Base-by-base conservation (phyloP, 2,888 invertebrate species). In the Noctua janthina region DNA sequence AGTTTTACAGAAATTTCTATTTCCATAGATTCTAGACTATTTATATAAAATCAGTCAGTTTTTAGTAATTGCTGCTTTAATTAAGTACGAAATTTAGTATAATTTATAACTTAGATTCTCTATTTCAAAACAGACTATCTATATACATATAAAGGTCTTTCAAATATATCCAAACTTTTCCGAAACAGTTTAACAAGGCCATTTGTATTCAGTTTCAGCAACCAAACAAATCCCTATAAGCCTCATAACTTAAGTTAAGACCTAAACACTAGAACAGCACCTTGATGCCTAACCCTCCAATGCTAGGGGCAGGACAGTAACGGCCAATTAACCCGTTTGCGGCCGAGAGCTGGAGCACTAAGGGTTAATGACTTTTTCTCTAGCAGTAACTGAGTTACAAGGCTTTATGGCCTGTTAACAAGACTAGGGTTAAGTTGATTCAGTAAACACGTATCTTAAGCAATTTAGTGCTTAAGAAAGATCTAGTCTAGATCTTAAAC, bases 281-380 rank as follows among this genome's bases (percentile, higher is more conserved):
- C 71, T 54, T 39, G 54, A 71, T 29, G 64, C 46, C 54, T 66
- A 76, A 80, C 81, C 84, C 76, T 64, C 77, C 71, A 49, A 35
- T 62, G 69, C 69, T 69, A 15, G 66, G 59, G 29, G 76, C 75
- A 46, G 67, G 73, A 71, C 68, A 68, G 79, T 76, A 78, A 77
- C 75, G 84, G 79, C 67, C 83, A 87, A 90, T 89, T 89, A 90
- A 84, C 81, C 78, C 84, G 86, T 82, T 76, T 46, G 76, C 74
- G 77, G 72, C 74, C 69, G 76, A 70, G 62, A 66, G 73, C 85
- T 35, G 35, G 49, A 81, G 71, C 71, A 78, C 82, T 74, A 54
- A 68, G 79, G 79, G 78, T 77, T 88, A 88, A 90, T 88, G 79
- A 87, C 89, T 90, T 88, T 86, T 88, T 87, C 85, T 86, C 71